phyloP scores from a whole-genome alignment of 2,113 vertebrate genomes.

The Pseudorhombus dupliciocellatus region DNA sequence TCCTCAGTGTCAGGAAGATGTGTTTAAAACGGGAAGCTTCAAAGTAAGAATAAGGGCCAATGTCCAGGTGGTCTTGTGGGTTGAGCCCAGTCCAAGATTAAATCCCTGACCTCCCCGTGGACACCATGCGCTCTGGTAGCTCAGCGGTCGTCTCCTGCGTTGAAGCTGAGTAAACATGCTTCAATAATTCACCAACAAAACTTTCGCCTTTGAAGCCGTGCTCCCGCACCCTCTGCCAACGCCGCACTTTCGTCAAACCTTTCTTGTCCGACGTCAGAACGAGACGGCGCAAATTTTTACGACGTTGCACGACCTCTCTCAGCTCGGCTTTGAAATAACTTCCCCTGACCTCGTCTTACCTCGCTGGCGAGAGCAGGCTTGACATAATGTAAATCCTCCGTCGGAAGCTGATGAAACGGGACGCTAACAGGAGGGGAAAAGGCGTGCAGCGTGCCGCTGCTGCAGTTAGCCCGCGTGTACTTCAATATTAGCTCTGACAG shows the following conservation, averaged over 20 bases:
- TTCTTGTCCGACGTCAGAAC: slow-evolving; percentile 16
- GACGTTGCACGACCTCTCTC: slow-evolving; percentile 37
- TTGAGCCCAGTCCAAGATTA: not conserved
- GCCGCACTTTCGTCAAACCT: slow-evolving; percentile 50
- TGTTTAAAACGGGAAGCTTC: too few relatives aligned
- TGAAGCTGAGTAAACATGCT: slow-evolving; percentile 26
- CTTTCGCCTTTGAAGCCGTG: slow-evolving; percentile 68
- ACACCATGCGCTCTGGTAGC: not conserved
- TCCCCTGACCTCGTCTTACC: slow-evolving; percentile 53
- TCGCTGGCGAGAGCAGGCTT: slow-evolving; percentile 18
- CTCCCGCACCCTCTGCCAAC: slow-evolving; percentile 46
- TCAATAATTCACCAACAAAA: slow-evolving; percentile 74
- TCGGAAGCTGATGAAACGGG: slow-evolving; percentile 61
- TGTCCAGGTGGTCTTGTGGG: too few relatives aligned
- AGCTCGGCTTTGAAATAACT: slow-evolving; percentile 63
- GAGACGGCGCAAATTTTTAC: slow-evolving; percentile 1
- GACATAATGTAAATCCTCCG: slow-evolving; percentile 48
- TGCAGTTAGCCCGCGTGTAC: slow-evolving; percentile 66
- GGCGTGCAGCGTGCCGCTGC: slow-evolving; percentile 35
- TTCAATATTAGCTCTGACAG: slow-evolving; percentile 80
- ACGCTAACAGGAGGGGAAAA: slow-evolving; percentile 55
- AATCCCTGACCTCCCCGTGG: too few relatives aligned
- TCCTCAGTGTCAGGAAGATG: too few relatives aligned
- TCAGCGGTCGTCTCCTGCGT: not conserved
- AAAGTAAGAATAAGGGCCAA: too few relatives aligned